These are phyloP conservation scores for Acanthurus leucopareius DNA, from an alignment of 2,797 vertebrate genomes.

Conservation along the genomic window DNA sequence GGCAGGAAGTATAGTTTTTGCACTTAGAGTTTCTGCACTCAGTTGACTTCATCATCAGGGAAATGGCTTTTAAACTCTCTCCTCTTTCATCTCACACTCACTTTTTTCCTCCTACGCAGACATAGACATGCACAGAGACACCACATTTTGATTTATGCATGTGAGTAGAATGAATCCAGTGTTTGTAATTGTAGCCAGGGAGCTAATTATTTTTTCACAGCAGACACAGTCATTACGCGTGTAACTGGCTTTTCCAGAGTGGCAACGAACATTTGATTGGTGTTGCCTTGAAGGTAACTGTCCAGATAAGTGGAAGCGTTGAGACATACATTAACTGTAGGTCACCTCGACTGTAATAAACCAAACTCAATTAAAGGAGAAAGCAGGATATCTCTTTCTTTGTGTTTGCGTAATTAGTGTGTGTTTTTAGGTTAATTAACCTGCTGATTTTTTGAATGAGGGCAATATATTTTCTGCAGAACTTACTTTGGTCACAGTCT, in stretches of 20 bases:
- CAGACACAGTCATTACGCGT: slow-evolving; percentile 31
- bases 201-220: slow-evolving; percentile 48
- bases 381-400: not conserved
- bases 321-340: slow-evolving; percentile 17
- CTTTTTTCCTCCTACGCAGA: not conserved
- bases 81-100: not conserved
- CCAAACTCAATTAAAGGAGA: slow-evolving; percentile 16
- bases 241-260: slow-evolving; percentile 33
- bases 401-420: slow-evolving; percentile 12
- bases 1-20: slow-evolving; percentile 19
- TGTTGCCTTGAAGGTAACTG: slow-evolving; percentile 35
- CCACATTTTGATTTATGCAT: slow-evolving; percentile 22
- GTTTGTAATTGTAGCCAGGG: slow-evolving; percentile 32
- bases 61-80: slow-evolving; percentile 30
- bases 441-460: slow-evolving; percentile 26
- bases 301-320: slow-evolving; percentile 7
- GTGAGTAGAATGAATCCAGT: slow-evolving; percentile 36
- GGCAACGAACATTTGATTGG: slow-evolving; percentile 53
- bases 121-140: not conserved
- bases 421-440: slow-evolving; percentile 29
- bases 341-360: slow-evolving; percentile 32
- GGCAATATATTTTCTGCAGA: not conserved
- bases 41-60: slow-evolving; percentile 28
- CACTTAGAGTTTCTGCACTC: slow-evolving; percentile 32
- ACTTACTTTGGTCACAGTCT: not conserved